phyloP scores from a whole-genome alignment of 92 coral and sea anemone genomes.

The Epizoanthus illoricatus region DNA sequence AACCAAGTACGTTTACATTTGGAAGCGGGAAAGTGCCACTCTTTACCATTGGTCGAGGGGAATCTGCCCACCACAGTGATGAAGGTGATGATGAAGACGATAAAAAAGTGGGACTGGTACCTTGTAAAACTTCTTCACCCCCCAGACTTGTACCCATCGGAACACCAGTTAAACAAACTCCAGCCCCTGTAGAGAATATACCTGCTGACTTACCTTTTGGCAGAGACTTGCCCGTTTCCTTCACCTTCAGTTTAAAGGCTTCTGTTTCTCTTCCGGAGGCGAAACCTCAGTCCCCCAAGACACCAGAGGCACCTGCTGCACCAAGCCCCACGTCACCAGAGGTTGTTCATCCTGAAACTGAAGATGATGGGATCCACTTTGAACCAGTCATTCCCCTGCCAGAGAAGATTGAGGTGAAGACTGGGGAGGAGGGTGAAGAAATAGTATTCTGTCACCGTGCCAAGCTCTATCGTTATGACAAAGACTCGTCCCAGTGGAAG shows the following conservation, averaged over 20 bases:
- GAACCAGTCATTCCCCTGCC: slow-evolving; percentile 95
- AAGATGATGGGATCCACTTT: slow-evolving; percentile 85
- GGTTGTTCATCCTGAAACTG: slow-evolving; percentile 63
- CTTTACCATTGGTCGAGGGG: slow-evolving; percentile 78
- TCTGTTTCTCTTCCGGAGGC: slow-evolving; percentile 38
- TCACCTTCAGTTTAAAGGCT: slow-evolving; percentile 64
- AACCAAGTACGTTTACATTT: slow-evolving; percentile 9
- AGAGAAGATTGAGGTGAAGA: slow-evolving; percentile 64
- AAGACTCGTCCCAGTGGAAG: slow-evolving; percentile 84
- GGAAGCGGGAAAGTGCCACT: slow-evolving; percentile 40
- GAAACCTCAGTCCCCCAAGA: slow-evolving; percentile 44
- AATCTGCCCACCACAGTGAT: slow-evolving; percentile 45
- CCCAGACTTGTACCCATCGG: slow-evolving; percentile 10
- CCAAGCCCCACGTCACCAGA: slow-evolving; percentile 58
- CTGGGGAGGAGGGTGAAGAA: slow-evolving; percentile 90
- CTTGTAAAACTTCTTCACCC: slow-evolving; percentile 61
- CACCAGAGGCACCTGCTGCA: slow-evolving; percentile 31
- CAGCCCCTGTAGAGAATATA: slow-evolving; percentile 6
- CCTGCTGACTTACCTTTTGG: slow-evolving; percentile 63
- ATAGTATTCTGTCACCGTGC: slow-evolving; percentile 82
- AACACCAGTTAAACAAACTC: slow-evolving; percentile 17
- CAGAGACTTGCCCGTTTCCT: slow-evolving; percentile 51
- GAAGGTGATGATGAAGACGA: slow-evolving; percentile 64
- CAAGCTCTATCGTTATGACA: slow-evolving; percentile 79
- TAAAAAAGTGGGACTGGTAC: slow-evolving; percentile 43